A percentile compares a stretch with the other conserved stretches of the same genome.
phyloP scores from a whole-genome alignment of 1,140 invertebrate genomes.

The Monomorium pharaonis region DNA sequence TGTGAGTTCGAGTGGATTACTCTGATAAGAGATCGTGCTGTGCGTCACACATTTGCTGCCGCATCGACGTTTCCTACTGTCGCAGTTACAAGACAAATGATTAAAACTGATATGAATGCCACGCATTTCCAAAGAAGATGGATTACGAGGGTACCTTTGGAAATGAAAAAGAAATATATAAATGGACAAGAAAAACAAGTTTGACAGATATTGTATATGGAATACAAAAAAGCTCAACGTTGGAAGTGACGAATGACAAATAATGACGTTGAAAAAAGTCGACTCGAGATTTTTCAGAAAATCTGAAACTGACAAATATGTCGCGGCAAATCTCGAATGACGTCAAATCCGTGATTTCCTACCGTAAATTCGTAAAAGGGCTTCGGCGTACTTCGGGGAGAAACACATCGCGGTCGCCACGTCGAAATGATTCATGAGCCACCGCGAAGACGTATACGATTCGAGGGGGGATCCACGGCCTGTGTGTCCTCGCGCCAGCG shows the following conservation, averaged over 20 bases:
- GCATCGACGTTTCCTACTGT: background rate
- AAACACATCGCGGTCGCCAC: background rate
- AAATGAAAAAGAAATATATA: background rate
- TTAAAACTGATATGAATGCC: background rate
- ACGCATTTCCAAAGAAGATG: background rate
- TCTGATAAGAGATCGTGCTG: background rate
- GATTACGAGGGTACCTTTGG: background rate
- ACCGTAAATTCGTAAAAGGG: background rate
- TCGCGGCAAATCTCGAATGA: background rate
- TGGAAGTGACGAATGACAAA: background rate
- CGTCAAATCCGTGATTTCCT: background rate
- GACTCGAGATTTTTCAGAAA: background rate
- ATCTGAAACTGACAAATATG: background rate
- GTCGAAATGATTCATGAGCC: conserved; percentile 24
- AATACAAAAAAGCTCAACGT: background rate
- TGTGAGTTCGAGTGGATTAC: background rate
- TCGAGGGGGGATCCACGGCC: conserved; percentile 32
- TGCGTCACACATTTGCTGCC: background rate
- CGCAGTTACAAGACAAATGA: background rate
- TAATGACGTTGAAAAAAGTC: background rate
- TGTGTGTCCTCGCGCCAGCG: background rate
- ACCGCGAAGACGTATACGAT: conserved; percentile 14
- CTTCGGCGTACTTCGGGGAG: background rate
- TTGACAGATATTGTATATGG: background rate
- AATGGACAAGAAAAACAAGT: background rate